Conservation (phyloP, 2,888 invertebrate species). For the Lasioglossum morio region DNA sequence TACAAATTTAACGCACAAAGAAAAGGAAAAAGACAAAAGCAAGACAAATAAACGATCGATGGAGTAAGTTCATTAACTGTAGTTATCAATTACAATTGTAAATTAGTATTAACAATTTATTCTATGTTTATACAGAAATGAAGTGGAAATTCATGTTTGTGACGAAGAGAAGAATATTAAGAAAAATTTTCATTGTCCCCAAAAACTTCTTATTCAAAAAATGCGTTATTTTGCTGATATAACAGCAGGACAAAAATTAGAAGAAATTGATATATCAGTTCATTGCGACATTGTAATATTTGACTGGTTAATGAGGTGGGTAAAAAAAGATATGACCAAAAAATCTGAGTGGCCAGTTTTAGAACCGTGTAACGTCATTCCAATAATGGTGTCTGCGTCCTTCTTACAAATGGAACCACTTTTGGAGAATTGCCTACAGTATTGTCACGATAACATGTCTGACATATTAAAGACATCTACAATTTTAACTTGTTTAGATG, state of each 20-base stretch:
- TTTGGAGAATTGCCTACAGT: constrained; percentile 93
- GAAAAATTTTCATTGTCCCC: constrained; percentile 95
- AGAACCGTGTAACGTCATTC: constrained; percentile 94
- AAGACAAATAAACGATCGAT: constrained; percentile 76
- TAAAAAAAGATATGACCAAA: constrained; percentile 90
- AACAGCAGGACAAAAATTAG: constrained; percentile 91
- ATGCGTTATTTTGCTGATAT: constrained; percentile 98
- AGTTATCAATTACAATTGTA: constrained; percentile 5
- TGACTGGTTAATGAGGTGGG: constrained; percentile 98
- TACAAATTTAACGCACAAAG: constrained; percentile 36
- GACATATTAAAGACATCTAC: constrained; percentile 94
- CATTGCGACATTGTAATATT: constrained; percentile 98
- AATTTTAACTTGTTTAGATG: constrained; percentile 94
- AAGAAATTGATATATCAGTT: constrained; percentile 98
- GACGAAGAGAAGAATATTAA: constrained; percentile 96
- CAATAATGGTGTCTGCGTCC: constrained; percentile 96
- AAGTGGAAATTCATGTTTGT: constrained; percentile 97
- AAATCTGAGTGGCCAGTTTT: constrained; percentile 89
- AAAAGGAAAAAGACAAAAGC: constrained; percentile 75
- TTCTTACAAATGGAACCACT: constrained; percentile 97
- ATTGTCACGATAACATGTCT: constrained; percentile 94
- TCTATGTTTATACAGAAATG: constrained; percentile 86
- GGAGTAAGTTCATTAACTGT: constrained; percentile 73
- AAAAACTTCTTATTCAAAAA: constrained; percentile 93
- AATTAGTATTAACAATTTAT: constrained; percentile 23